A percentile compares a stretch with the other conserved stretches of the same genome.
phyloP scores from a whole-genome alignment of 2,888 invertebrate genomes.

The Entomobrya multifasciata region DNA sequence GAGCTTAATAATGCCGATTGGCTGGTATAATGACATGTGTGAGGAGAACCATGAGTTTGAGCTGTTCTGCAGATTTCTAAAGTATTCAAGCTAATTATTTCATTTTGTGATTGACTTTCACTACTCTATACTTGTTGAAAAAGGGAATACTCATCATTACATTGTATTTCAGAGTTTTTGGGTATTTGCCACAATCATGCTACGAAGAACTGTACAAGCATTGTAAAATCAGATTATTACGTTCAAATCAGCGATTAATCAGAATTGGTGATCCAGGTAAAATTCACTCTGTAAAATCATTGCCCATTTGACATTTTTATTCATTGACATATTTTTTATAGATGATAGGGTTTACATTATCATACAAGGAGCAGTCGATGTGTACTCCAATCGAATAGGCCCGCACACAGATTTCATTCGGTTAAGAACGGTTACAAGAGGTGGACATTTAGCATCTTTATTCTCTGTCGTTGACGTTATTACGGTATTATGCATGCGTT shows the following conservation, averaged over 20 bases:
- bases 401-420: constrained; percentile 52
- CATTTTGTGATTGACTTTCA: neutral
- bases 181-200: constrained; percentile 51
- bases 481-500: constrained; percentile 39
- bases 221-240: constrained; percentile 51
- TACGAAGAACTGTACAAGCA: constrained; percentile 52
- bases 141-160: neutral
- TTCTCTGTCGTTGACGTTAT: constrained; percentile 58
- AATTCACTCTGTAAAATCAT: no score
- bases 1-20: constrained; percentile 55
- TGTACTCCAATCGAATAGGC: constrained; percentile 55
- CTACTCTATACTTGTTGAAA: neutral
- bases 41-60: constrained; percentile 63
- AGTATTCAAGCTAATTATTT: no score
- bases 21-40: constrained; percentile 67
- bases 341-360: constrained; percentile 63
- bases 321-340: neutral
- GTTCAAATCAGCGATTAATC: constrained; percentile 43
- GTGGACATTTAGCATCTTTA: constrained; percentile 56
- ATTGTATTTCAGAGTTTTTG: constrained; percentile 51
- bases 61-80: constrained; percentile 52
- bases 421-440: constrained; percentile 41
- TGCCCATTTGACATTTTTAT: neutral
- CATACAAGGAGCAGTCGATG: constrained; percentile 53
- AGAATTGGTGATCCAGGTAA: constrained; percentile 66